A percentile compares a stretch with the other conserved stretches of the same genome.
These are phyloP conservation scores for Machimus rusticus DNA, from an alignment of 2,888 invertebrate genomes.

Conservation along the genomic window DNA sequence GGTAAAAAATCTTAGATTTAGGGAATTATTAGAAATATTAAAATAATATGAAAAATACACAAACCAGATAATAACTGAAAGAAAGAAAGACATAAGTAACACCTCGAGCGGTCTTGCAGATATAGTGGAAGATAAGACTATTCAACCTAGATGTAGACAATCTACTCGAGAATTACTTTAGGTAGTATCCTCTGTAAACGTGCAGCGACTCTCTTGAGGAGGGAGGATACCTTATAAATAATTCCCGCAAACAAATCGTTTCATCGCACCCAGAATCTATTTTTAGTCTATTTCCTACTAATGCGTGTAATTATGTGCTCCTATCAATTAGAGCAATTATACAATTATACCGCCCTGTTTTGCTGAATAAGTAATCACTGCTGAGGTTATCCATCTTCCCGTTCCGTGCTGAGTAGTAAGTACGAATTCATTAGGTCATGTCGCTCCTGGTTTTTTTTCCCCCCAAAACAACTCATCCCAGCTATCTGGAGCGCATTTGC, in stretches of 20 bases:
- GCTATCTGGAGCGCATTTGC: background rate
- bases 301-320: background rate
- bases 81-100: too few relatives aligned
- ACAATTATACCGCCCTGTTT: background rate
- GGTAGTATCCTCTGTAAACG: background rate
- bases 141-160: background rate
- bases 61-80: too few relatives aligned
- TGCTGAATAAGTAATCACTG: background rate
- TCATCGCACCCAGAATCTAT: background rate
- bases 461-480: background rate
- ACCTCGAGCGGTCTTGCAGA: too few relatives aligned
- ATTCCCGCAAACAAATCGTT: background rate
- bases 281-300: background rate
- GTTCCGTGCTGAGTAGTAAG: background rate
- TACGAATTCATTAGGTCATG: background rate
- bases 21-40: too few relatives aligned
- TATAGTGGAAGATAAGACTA: background rate
- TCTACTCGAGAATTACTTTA: background rate
- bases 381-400: background rate
- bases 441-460: background rate
- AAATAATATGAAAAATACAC: too few relatives aligned
- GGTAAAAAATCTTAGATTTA: too few relatives aligned
- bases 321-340: slow-evolving; percentile 3
- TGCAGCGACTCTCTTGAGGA: background rate
- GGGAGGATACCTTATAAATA: background rate